Conservation (phyloP, 2,797 vertebrate genomes). For the Cichlasoma orientale region DNA sequence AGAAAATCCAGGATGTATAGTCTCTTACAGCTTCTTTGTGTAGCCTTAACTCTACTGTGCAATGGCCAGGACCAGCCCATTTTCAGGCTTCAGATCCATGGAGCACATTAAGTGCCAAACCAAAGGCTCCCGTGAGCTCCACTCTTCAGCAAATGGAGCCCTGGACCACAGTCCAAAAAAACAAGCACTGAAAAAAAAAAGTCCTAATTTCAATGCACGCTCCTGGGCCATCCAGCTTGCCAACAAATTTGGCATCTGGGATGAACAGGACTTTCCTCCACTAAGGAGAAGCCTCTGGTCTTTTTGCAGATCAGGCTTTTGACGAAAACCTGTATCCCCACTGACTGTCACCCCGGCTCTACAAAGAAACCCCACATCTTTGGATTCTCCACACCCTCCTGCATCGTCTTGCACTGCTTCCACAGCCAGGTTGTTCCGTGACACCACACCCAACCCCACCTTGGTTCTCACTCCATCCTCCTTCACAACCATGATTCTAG, state of each 20-base stretch:
- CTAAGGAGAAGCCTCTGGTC: background rate
- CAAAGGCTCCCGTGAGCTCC: background rate
- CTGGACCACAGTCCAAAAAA: background rate
- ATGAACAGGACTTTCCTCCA: background rate
- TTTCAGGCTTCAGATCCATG: background rate
- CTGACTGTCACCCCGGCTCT: no score
- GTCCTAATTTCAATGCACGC: background rate
- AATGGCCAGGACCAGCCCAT: background rate
- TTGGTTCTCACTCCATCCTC: no score
- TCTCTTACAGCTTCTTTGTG: constrained; percentile 20
- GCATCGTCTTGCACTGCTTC: background rate
- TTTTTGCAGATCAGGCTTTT: background rate
- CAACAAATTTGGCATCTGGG: background rate
- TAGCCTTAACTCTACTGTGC: background rate
- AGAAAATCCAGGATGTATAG: constrained; percentile 30
- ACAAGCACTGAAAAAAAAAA: background rate
- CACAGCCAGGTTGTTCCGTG: background rate
- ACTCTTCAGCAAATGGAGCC: background rate
- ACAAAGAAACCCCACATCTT: background rate
- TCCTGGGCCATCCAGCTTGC: background rate
- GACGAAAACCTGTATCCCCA: background rate
- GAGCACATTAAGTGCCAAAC: background rate
- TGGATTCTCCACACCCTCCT: background rate
- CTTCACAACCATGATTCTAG: no score
- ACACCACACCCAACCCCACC: background rate